phyloP scores from a whole-genome alignment of 2,113 vertebrate genomes.

The Syngnathoides biaculeatus region DNA sequence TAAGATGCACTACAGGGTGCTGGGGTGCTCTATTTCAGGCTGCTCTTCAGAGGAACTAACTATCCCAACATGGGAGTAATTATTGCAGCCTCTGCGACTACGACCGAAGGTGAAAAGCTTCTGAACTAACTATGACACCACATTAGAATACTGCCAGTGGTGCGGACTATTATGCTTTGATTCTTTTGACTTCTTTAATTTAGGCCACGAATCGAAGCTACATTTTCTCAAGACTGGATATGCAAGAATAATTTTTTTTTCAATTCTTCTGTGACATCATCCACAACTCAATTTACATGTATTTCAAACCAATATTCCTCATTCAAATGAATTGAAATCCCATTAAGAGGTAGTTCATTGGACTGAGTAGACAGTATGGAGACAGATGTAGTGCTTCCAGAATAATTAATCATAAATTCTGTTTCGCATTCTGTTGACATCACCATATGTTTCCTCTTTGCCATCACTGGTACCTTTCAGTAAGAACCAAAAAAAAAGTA shows the following conservation, averaged over 20 bases:
- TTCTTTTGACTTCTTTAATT: slow-evolving; percentile 4
- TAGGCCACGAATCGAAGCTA: slow-evolving; percentile 17
- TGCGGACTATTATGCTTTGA: slow-evolving; percentile 37
- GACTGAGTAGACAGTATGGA: too few species aligned
- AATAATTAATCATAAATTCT: too few species aligned
- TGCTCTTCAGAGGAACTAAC: slow-evolving; percentile 68
- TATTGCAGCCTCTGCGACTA: slow-evolving; percentile 23
- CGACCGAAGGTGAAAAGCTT: slow-evolving; percentile 61
- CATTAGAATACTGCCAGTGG: slow-evolving; percentile 49
- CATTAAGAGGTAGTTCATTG: too few species aligned
- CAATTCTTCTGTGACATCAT: neutral
- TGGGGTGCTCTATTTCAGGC: slow-evolving; percentile 75
- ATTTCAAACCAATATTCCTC: too few species aligned
- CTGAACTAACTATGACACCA: slow-evolving; percentile 62
- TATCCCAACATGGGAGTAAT: slow-evolving; percentile 48
- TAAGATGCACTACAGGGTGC: slow-evolving; percentile 75
- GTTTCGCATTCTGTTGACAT: too few species aligned
- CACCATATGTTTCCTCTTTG: too few species aligned
- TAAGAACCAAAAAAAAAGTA: too few species aligned
- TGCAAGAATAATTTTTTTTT: too few species aligned
- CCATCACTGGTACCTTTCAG: too few species aligned
- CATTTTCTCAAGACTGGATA: neutral
- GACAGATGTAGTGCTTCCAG: too few species aligned
- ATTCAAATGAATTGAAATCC: too few species aligned
- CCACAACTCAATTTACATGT: too few species aligned